Conservation (phyloP, 2,113 vertebrate genomes). For the Sinocyclocheilus anshuiensis region DNA sequence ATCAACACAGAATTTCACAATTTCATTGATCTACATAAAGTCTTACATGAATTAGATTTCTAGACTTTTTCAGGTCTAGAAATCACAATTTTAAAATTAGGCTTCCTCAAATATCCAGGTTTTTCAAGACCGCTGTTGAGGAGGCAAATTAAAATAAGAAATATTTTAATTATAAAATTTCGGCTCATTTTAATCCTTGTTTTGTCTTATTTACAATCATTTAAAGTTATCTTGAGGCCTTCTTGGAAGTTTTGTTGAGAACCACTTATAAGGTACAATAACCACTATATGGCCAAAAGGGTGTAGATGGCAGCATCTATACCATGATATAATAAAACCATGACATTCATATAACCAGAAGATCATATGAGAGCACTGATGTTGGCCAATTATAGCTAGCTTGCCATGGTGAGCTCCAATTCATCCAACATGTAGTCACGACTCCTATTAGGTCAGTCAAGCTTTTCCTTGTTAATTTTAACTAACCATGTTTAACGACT, state of each 20-base stretch:
- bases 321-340: background rate
- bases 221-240: background rate
- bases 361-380: background rate
- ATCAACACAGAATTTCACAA: background rate
- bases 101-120: background rate
- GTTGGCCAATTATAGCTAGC: constrained; percentile 2
- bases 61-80: too few species aligned
- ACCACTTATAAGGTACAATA: background rate
- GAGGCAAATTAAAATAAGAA: background rate
- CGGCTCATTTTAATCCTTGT: background rate
- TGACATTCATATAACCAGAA: background rate
- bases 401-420: background rate
- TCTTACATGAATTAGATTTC: background rate
- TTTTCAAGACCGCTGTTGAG: background rate
- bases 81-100: background rate
- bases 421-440: background rate
- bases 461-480: background rate
- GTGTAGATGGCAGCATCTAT: background rate
- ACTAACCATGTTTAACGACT: background rate
- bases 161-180: background rate
- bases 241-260: too few species aligned
- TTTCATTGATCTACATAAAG: background rate
- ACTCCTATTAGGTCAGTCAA: background rate
- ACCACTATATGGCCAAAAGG: background rate
- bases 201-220: background rate